Base-by-base conservation (phyloP, 2,888 invertebrate genomes). In the Drosophila eohydei region DNA sequence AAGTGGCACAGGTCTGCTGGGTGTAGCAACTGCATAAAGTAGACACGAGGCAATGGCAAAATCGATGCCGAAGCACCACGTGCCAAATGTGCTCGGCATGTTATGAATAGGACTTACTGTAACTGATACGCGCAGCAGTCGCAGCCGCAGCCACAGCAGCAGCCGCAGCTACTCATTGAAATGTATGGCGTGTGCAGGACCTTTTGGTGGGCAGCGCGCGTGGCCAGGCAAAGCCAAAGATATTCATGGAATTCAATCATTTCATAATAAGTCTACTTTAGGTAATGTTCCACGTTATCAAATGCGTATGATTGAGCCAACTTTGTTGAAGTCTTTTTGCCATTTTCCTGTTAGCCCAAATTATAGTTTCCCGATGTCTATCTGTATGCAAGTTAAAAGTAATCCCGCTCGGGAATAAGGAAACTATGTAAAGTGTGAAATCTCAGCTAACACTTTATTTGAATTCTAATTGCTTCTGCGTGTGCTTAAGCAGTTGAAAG, bases 91-190 rank as follows among this genome's bases (percentile, higher is more conserved):
- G 65, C 51, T 32, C 50, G 71, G 40, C 66, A 65, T 73, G 71
- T 71, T 72, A 34, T 68, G 67, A 69, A 73, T 71, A 46, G 51
- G 77, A 72, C 71, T 68, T 57, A 63, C 59, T 63, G 62, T 57
- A 34, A 41, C 51, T 28, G 52, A 63, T 54, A 28, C 55, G 21
- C 41, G 30, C 30, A 7, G 30, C 43, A 36, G 34, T 41, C 12
- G 30, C 43, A 36, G 34, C 30, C 52, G 44, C 58, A 55, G 54
- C 21, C 21, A 21, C 21, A 21, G 21, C 21, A 21, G 16, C 44
- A 44, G 56, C 48, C 11, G 16, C 40, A 28, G 59, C 60, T 21
- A 28, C 57, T 60, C 58, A 68, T 64, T 62, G 64, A 54, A 76
- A 75, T 73, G 58, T 60, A 57, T 52, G 56, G 7, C 30, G 16